phyloP scores from a whole-genome alignment of 2,113 vertebrate species.

The Girardinichthys multiradiatus region DNA sequence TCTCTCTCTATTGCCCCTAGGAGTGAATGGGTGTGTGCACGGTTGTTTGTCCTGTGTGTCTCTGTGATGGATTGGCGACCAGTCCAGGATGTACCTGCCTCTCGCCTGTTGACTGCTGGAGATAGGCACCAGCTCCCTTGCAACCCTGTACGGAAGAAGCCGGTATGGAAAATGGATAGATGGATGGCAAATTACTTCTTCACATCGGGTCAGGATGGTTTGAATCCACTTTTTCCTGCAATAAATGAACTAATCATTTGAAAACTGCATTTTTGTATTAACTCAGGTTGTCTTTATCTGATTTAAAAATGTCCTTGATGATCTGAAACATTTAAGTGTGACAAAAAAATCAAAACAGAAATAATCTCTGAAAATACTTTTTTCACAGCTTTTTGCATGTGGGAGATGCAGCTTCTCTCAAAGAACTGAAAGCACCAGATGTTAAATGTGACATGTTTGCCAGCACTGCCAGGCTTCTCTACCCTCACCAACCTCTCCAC shows the following conservation, averaged over 20 bases:
- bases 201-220: neutral
- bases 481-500: slow-evolving; percentile 13
- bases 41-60: too few species aligned
- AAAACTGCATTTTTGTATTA: neutral
- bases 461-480: slow-evolving; percentile 41
- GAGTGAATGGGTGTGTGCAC: too few species aligned
- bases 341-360: neutral
- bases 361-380: neutral
- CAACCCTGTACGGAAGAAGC: too few species aligned
- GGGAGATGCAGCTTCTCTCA: slow-evolving; percentile 19
- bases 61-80: too few species aligned
- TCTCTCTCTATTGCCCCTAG: too few species aligned
- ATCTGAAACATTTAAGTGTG: neutral
- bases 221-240: neutral
- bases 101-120: too few species aligned
- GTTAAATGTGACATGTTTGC: slow-evolving; percentile 50
- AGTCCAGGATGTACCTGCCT: too few species aligned
- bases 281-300: neutral
- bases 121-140: too few species aligned
- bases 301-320: neutral
- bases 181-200: neutral
- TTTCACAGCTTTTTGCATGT: slow-evolving; percentile 2
- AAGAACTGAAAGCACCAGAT: slow-evolving; percentile 56
- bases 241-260: neutral
- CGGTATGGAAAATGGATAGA: too few species aligned